Conservation (phyloP, 2,797 vertebrate species). For the Lerista edwardsae region DNA sequence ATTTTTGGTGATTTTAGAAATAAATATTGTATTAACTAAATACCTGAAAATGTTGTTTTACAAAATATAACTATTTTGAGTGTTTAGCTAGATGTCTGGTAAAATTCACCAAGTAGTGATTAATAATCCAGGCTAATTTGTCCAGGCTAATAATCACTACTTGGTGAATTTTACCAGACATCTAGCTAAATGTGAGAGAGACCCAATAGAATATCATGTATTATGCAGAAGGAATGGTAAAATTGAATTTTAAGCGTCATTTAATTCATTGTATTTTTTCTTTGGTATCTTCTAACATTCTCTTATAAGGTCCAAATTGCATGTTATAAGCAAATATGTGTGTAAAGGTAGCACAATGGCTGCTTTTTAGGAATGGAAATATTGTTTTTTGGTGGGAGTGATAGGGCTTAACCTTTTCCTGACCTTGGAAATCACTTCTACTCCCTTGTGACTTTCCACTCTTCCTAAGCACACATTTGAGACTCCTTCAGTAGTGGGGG, state of each 20-base stretch:
- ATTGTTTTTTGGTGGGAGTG: background rate
- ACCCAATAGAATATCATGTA: background rate
- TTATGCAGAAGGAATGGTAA: background rate
- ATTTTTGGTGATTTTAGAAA: background rate
- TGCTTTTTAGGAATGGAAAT: too few species aligned
- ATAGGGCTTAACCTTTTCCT: background rate
- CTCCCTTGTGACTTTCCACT: background rate
- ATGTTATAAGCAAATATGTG: background rate
- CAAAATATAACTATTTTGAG: background rate
- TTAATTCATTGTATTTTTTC: background rate
- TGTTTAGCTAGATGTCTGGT: background rate
- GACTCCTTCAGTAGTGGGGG: background rate
- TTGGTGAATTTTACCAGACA: background rate
- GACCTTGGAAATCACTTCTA: background rate
- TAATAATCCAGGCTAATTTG: too few species aligned
- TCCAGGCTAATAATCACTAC: background rate
- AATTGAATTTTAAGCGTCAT: background rate
- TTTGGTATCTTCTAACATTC: background rate
- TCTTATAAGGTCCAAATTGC: background rate
- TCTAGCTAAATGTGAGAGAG: background rate
- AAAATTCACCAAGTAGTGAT: background rate
- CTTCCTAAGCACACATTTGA: background rate
- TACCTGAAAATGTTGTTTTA: background rate
- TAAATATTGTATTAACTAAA: background rate
- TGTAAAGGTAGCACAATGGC: background rate